These are phyloP conservation scores for Boleophthalmus pectinirostris DNA, from an alignment of 2,113 vertebrate genomes.

Conservation along the genomic window DNA sequence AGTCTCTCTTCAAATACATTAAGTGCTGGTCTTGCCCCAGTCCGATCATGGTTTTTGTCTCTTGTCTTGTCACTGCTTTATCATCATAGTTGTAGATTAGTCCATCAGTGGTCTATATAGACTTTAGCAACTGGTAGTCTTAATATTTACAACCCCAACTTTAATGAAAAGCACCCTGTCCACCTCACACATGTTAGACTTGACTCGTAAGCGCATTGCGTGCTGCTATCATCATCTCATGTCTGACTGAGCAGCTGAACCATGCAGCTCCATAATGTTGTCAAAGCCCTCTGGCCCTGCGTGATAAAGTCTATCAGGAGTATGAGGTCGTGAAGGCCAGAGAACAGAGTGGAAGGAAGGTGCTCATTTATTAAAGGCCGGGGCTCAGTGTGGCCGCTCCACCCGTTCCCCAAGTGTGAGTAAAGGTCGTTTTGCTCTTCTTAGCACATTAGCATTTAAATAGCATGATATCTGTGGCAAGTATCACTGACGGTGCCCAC, in stretches of 20 bases:
- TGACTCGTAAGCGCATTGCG: neutral
- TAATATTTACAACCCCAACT: neutral
- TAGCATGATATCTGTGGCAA: slow-evolving; percentile 68
- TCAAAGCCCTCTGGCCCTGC: slow-evolving; percentile 15
- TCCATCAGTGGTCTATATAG: neutral
- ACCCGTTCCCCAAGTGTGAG: slow-evolving; percentile 36
- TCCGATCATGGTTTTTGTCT: too few relatives aligned
- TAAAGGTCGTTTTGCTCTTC: slow-evolving; percentile 72
- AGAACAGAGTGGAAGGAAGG: slow-evolving; percentile 46
- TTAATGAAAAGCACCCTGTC: neutral
- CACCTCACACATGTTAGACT: slow-evolving; percentile 4
- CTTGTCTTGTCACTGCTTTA: neutral
- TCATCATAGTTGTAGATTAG: neutral
- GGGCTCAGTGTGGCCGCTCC: slow-evolving; percentile 39
- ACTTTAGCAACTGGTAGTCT: neutral
- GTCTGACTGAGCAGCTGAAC: slow-evolving; percentile 27
- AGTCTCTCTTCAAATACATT: too few relatives aligned
- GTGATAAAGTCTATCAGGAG: slow-evolving; percentile 40
- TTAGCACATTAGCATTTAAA: slow-evolving; percentile 80
- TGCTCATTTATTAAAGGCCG: slow-evolving; percentile 58
- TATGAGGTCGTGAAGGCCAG: slow-evolving; percentile 21
- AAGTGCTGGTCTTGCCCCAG: too few relatives aligned
- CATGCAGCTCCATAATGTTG: slow-evolving; percentile 1
- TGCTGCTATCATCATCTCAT: slow-evolving; percentile 11
- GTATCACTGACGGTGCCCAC: slow-evolving; percentile 66